Evolutionary conservation across 2,113 vertebrate species (phyloP).

Genomic region (Erythrocercus mccallii): DNA sequence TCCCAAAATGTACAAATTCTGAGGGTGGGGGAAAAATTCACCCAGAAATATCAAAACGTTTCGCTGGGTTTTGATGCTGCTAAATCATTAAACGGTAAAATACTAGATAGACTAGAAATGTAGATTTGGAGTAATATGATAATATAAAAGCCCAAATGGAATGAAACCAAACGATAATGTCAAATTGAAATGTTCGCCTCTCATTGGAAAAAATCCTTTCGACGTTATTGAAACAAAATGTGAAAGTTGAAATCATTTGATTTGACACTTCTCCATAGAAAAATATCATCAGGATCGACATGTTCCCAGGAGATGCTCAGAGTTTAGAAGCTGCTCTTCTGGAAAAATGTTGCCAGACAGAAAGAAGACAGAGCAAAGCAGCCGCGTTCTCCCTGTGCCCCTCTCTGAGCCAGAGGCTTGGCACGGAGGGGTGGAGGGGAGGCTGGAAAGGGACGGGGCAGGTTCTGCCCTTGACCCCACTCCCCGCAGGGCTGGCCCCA

Average conservation of each 20-base stretch:
- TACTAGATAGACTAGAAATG: conserved; percentile 6
- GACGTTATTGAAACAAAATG: conserved; percentile 46
- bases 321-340: conserved; percentile 36
- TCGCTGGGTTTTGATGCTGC: not conserved
- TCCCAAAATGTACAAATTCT: not conserved
- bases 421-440: not conserved
- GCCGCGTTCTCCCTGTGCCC: not conserved
- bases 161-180: conserved; percentile 60
- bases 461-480: not conserved
- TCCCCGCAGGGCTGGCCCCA: rapidly evolving
- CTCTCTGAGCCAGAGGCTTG: not conserved
- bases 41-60: conserved; percentile 7
- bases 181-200: conserved; percentile 44
- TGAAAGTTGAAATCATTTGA: conserved; percentile 62
- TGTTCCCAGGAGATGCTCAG: conserved; percentile 32
- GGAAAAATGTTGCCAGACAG: conserved; percentile 31
- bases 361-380: not conserved
- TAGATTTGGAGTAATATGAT: conserved; percentile 36
- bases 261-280: conserved; percentile 52
- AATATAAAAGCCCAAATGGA: conserved; percentile 56
- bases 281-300: conserved; percentile 36
- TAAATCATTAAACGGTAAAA: conserved; percentile 31
- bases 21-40: not conserved
- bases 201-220: conserved; percentile 36
- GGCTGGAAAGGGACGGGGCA: not conserved